Conservation (phyloP, 2,797 vertebrate genomes). For the Syndactyla subalaris region DNA sequence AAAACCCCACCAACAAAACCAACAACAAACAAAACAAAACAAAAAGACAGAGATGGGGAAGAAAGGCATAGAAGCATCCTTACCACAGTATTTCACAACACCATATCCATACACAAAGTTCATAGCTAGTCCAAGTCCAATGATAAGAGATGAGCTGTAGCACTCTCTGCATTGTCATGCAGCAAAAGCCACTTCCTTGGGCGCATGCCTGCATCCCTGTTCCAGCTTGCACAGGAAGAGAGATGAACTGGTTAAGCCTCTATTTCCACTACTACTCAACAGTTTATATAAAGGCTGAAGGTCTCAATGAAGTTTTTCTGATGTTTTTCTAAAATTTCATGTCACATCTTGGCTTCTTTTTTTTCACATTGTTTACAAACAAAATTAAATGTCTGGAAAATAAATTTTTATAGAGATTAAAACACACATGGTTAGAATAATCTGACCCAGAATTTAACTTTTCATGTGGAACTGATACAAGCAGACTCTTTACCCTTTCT, state of each 20-base stretch:
- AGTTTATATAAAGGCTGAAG: neutral
- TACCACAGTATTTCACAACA: neutral
- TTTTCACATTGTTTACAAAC: neutral
- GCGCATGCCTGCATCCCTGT: neutral
- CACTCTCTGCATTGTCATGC: rapidly evolving
- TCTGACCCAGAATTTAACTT: neutral
- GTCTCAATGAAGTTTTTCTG: neutral
- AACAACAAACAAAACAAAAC: neutral
- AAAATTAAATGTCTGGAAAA: constrained; percentile 3
- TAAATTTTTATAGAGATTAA: neutral
- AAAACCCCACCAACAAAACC: no score
- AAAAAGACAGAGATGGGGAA: no score
- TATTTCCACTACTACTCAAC: neutral
- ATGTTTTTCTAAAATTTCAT: neutral
- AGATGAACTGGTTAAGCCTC: neutral
- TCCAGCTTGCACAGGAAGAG: neutral
- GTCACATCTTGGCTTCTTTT: neutral
- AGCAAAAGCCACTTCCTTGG: neutral
- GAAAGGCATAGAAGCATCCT: neutral
- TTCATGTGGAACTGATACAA: neutral
- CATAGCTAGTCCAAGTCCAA: neutral
- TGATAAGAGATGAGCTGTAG: neutral
- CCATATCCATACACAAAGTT: rapidly evolving
- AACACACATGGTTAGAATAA: neutral
- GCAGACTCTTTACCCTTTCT: neutral